These are phyloP conservation scores for Sicus ferrugineus DNA, from an alignment of 2,888 invertebrate genomes.

Conservation along the genomic window DNA sequence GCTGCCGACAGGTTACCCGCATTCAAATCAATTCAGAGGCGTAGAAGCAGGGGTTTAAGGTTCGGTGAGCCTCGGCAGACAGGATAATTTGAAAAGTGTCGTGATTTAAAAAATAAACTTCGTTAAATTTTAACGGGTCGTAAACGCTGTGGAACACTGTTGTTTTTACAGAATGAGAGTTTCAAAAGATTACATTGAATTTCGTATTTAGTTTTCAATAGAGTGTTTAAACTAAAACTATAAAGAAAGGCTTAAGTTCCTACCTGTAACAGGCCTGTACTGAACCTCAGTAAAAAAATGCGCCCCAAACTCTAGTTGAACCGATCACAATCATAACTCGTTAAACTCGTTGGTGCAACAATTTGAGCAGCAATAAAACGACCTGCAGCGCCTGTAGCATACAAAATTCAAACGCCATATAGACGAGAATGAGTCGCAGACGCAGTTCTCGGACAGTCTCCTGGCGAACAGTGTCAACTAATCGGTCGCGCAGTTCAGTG, in stretches of 20 bases:
- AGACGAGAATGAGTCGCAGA: conserved; percentile 6
- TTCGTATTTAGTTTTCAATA: background rate
- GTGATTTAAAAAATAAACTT: background rate
- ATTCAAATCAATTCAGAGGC: background rate
- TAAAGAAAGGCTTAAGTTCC: background rate
- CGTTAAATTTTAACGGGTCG: background rate
- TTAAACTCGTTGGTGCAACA: conserved; percentile 31
- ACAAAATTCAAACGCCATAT: background rate
- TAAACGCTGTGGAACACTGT: no score
- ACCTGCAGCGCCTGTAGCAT: background rate
- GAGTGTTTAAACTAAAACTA: background rate
- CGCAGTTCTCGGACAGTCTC: conserved; percentile 31
- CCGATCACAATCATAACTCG: conserved; percentile 26
- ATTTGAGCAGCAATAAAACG: background rate
- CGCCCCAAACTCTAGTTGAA: conserved; percentile 6
- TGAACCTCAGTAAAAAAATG: background rate
- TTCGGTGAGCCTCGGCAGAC: no score
- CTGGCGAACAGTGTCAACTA: conserved; percentile 13
- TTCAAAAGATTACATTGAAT: background rate
- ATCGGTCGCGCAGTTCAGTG: background rate
- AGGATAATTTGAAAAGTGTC: background rate
- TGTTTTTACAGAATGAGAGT: background rate
- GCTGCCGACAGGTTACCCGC: background rate
- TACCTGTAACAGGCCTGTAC: background rate
- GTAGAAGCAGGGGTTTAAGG: background rate